Evolutionary conservation across 2,113 vertebrate genomes (phyloP).

Genomic region (Amazona vittata): DNA sequence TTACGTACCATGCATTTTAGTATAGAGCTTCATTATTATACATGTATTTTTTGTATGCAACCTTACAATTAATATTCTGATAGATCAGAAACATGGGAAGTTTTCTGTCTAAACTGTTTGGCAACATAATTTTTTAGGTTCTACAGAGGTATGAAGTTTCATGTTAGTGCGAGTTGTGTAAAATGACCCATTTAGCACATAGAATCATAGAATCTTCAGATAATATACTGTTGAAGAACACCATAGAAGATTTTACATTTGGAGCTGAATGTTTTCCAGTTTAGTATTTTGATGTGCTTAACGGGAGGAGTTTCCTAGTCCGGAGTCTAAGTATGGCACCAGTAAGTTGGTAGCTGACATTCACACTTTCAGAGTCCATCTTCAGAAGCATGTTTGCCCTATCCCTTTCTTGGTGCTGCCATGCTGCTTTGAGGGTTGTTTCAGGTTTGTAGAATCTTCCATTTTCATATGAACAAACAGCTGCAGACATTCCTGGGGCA

Average conservation of each 20-base stretch:
- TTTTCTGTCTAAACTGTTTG: background rate
- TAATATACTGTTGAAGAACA: background rate
- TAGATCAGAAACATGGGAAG: background rate
- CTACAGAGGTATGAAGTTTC: background rate
- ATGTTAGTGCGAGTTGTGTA: background rate
- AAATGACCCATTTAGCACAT: background rate
- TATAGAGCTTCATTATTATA: background rate
- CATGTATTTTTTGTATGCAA: background rate
- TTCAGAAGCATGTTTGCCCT: background rate
- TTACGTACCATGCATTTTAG: background rate
- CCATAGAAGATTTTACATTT: background rate
- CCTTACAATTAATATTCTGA: background rate
- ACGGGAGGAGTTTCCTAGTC: background rate
- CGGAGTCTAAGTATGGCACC: background rate
- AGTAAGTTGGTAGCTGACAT: background rate
- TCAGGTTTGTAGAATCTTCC: background rate
- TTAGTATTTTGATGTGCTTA: background rate
- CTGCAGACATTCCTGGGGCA: background rate
- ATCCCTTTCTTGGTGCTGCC: accelerated
- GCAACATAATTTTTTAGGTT: background rate
- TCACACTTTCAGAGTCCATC: background rate
- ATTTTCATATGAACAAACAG: background rate
- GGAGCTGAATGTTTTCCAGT: background rate
- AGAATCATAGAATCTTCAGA: background rate
- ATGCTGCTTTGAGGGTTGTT: background rate